phyloP scores from a whole-genome alignment of 2,113 vertebrate species.

The Thomomys bottae region DNA sequence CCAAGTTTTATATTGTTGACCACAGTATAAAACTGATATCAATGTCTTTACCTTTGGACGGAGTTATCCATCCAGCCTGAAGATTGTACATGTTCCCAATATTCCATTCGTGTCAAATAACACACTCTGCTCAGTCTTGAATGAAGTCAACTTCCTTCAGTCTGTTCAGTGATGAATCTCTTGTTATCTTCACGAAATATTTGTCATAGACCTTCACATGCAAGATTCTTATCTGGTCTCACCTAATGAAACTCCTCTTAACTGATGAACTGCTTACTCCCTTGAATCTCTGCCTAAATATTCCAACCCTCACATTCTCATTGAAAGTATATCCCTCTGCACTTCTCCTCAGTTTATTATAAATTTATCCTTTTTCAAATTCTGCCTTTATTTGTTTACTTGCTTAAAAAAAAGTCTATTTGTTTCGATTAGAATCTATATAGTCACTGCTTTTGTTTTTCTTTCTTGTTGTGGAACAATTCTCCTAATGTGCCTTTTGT shows the following conservation, averaged over 20 bases:
- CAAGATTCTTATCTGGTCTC: neutral
- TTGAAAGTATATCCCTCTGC: neutral
- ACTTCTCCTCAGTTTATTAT: neutral
- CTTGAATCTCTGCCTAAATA: no score
- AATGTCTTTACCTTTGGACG: neutral
- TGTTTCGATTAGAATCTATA: neutral
- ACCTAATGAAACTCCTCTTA: neutral
- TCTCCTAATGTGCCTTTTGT: neutral
- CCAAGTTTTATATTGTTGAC: no score
- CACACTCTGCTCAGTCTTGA: neutral
- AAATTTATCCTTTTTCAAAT: no score
- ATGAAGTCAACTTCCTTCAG: accelerated
- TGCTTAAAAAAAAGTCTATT: neutral
- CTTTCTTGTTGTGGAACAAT: neutral
- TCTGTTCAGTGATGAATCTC: neutral
- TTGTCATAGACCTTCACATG: neutral
- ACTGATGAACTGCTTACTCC: no score
- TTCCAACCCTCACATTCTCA: neutral
- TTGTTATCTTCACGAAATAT: no score
- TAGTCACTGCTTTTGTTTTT: neutral
- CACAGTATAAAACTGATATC: neutral
- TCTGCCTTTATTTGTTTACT: neutral
- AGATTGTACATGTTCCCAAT: neutral
- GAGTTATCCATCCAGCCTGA: neutral
- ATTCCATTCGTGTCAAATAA: neutral